Base-by-base conservation (phyloP, 2,113 vertebrate genomes). In the Ceyx margarethae region DNA sequence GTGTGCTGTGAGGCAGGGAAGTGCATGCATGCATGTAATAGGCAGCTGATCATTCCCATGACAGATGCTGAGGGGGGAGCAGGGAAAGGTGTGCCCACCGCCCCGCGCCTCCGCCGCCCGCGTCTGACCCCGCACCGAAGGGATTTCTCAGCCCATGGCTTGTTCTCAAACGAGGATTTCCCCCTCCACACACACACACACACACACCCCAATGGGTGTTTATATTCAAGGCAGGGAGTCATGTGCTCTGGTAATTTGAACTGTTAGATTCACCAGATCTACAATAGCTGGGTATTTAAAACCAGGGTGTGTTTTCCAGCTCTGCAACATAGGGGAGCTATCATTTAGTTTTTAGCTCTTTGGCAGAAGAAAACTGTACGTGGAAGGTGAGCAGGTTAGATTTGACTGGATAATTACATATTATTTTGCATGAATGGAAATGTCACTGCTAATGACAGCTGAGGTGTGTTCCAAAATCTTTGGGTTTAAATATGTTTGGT, bases 11-110 rank as follows among this genome's bases (percentile, higher is more conserved):
- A 98, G 97, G 98, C 98, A 97, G 96, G 95, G 96, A 97, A 95
- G 97, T 90, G 92, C 98, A 98, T 97, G 98, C 98, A 98, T 98
- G 98, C 98, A 87, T 98, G 98, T 97, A 96, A 98, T 95, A 96
- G 98, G 98, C 98, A 98, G 98, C 98, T 98, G 98, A 98, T 97
- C 98, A 98, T 98, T 98, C 97, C 98, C 98, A 98, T 98, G 97
- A 97, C 97, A 98, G 98, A 98, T 95, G 94, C 94, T 57, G 75
- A 9, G 18, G 7, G 89, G 65, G 81, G 72, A 95, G 95, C 65
- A 5, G 94, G 95, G 90, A 97, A 97, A 98, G 97, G 97, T 98
- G 97, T 91, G 96, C 95, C 94, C 95, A 76, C 26, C 9, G 87
- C 97, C 76, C 97, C 64, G 0, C 46, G 64, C 93, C 65, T 28